phyloP scores from a whole-genome alignment of 2,797 vertebrate genomes.

The Neostethus bicornis region DNA sequence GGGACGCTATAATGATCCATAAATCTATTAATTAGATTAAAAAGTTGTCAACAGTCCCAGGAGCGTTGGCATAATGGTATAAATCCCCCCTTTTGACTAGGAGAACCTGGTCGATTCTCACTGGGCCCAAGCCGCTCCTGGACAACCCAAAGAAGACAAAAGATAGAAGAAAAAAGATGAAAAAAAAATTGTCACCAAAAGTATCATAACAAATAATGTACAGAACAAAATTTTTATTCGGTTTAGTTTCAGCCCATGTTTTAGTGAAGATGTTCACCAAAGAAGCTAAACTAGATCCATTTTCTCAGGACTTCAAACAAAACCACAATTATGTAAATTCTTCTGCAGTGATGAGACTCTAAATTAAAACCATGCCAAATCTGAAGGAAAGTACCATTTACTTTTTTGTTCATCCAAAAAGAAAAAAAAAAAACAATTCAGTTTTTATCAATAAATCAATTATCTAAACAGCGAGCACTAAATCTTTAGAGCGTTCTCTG shows the following conservation, averaged over 20 bases:
- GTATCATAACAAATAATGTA: not conserved
- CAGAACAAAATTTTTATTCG: not conserved
- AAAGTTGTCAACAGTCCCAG: too few species aligned
- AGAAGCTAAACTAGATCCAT: slow-evolving; percentile 1
- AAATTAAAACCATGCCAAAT: slow-evolving; percentile 9
- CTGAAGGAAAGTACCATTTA: slow-evolving; percentile 12
- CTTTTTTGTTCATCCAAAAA: slow-evolving; percentile 3
- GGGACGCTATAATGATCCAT: too few species aligned
- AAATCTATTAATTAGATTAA: too few species aligned
- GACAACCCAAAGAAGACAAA: too few species aligned
- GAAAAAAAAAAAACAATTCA: not conserved
- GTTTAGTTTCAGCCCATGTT: not conserved
- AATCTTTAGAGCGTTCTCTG: not conserved
- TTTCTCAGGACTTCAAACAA: slow-evolving; percentile 6
- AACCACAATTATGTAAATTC: slow-evolving; percentile 14
- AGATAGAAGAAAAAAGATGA: too few species aligned
- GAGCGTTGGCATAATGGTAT: too few species aligned
- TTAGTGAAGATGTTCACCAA: slow-evolving; percentile 1
- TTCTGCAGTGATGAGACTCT: slow-evolving; percentile 9
- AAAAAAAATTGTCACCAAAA: not conserved
- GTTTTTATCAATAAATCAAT: slow-evolving; percentile 8
- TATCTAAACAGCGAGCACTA: not conserved
- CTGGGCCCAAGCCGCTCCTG: too few species aligned
- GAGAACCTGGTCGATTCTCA: too few species aligned
- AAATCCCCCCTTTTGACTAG: too few species aligned